A percentile compares a stretch with the other conserved stretches of the same genome.
phyloP scores from a whole-genome alignment of 2,113 vertebrate species.

The Labeo rohita region DNA sequence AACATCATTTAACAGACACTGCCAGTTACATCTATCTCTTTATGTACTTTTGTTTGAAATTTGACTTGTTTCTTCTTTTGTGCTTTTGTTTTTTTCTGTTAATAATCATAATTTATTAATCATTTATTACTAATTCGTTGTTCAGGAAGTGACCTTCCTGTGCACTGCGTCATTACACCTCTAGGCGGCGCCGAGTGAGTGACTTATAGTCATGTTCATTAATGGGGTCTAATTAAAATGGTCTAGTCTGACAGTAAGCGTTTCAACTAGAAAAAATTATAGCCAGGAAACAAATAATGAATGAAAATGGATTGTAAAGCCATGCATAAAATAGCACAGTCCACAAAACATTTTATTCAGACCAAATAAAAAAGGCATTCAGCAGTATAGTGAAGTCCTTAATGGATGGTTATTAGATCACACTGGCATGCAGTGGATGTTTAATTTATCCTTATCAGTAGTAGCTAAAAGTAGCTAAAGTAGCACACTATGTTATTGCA shows the following conservation, averaged over 20 bases:
- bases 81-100: background rate
- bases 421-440: background rate
- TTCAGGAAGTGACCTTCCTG: background rate
- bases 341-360: background rate
- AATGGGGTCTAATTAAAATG: background rate
- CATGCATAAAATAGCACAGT: background rate
- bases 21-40: background rate
- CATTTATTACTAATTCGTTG: background rate
- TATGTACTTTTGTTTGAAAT: conserved; percentile 28
- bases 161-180: background rate
- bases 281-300: background rate
- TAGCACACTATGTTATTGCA: background rate
- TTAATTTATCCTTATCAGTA: background rate
- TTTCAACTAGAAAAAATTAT: background rate
- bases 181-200: background rate
- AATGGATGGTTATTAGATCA: background rate
- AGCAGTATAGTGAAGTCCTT: background rate
- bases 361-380: background rate
- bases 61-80: background rate
- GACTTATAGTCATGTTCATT: background rate
- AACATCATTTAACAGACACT: background rate
- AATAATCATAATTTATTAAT: background rate
- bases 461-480: background rate
- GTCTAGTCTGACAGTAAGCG: background rate
- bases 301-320: background rate